Percentiles rank a stretch among this genome's conserved stretches.
phyloP scores from a whole-genome alignment of 2,797 vertebrate genomes.

The Sebastes taczanowskii region DNA sequence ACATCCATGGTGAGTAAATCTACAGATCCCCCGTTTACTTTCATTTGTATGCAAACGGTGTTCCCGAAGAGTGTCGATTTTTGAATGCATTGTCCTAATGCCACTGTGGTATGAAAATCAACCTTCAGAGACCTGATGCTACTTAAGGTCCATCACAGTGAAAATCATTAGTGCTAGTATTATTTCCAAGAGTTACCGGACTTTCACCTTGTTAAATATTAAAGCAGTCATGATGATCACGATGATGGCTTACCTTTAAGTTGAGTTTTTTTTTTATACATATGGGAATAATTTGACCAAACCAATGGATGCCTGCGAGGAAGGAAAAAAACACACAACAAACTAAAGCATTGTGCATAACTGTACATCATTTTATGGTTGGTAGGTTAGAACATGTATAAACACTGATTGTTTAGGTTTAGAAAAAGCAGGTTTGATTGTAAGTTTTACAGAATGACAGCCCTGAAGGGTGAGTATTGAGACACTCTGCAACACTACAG shows the following conservation, averaged over 20 bases:
- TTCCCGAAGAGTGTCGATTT: not conserved
- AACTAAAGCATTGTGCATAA: not conserved
- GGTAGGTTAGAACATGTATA: not conserved
- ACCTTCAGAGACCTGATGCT: not conserved
- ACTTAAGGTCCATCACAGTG: not conserved
- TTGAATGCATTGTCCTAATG: not conserved
- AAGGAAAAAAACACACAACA: not conserved
- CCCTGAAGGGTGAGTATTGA: not conserved
- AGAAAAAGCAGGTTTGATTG: not conserved
- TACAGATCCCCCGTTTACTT: not conserved
- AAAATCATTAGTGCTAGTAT: not conserved
- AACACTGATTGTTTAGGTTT: not conserved
- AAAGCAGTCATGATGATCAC: not conserved
- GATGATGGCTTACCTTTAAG: no score
- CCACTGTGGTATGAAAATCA: not conserved
- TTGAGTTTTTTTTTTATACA: not conserved
- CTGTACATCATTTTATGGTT: not conserved
- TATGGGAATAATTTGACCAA: not conserved
- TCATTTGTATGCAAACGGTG: not conserved
- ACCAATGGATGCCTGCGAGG: not conserved
- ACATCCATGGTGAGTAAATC: constrained; percentile 88
- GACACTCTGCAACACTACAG: not conserved
- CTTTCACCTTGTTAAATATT: not conserved
- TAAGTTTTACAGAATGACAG: not conserved
- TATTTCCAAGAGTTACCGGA: not conserved